These are phyloP conservation scores for Campoplex capitator DNA, from an alignment of 2,888 invertebrate species.

Conservation along the genomic window DNA sequence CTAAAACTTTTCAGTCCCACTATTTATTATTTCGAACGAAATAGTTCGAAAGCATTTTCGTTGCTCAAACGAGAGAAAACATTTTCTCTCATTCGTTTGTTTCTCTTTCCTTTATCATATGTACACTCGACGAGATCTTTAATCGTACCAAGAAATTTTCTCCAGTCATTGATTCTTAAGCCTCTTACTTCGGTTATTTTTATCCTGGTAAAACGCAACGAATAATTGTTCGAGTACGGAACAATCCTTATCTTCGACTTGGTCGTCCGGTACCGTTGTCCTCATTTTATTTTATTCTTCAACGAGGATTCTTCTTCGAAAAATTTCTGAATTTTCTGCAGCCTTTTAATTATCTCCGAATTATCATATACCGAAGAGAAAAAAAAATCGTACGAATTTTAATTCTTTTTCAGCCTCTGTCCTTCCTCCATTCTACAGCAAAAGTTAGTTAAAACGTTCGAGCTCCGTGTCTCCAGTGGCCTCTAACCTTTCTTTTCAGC, in stretches of 20 bases:
- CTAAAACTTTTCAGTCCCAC: neutral
- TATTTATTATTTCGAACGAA: neutral
- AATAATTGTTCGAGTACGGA: neutral
- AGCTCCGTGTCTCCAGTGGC: neutral
- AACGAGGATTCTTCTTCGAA: constrained; percentile 12
- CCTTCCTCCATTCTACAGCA: neutral
- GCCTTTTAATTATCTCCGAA: too few relatives aligned
- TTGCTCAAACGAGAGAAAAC: neutral
- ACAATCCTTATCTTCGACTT: constrained; percentile 24
- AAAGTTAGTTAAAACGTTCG: neutral
- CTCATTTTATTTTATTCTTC: constrained; percentile 32
- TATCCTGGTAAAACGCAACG: neutral
- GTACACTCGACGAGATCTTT: neutral
- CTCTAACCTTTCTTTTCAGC: neutral
- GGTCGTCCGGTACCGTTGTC: constrained; percentile 23
- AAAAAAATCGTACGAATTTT: neutral
- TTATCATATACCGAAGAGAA: too few relatives aligned
- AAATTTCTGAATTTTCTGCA: neutral
- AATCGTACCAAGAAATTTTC: too few relatives aligned
- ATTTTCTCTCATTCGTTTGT: too few relatives aligned
- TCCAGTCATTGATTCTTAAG: neutral
- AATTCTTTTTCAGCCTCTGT: neutral
- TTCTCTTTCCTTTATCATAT: neutral
- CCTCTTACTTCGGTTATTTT: neutral
- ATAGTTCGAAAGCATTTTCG: neutral